A percentile compares a stretch with the other conserved stretches of the same genome.
Conservation (phyloP, 2,797 vertebrate species). For the Micropoecilia bifurca region DNA sequence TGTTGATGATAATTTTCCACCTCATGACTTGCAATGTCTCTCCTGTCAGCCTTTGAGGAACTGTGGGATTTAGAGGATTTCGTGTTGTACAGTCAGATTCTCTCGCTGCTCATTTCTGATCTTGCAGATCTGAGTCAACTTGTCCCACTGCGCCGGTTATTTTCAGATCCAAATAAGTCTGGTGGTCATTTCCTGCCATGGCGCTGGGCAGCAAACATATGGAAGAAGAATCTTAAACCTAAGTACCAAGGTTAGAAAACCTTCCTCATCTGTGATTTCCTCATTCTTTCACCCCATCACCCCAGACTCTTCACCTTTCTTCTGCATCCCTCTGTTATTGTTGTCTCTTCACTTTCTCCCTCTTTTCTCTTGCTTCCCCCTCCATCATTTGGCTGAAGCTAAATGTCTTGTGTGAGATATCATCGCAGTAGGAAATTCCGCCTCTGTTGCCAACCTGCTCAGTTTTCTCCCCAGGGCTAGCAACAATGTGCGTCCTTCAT, state of each 20-base stretch:
- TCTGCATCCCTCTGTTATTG: slow-evolving; percentile 13
- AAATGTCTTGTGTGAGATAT: slow-evolving; percentile 81
- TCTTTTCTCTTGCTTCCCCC: not conserved
- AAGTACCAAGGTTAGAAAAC: not conserved
- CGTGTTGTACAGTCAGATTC: not conserved
- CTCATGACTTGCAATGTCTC: not conserved
- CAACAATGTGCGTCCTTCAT: slow-evolving; percentile 81
- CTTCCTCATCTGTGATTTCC: not conserved
- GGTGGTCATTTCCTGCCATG: slow-evolving; percentile 4
- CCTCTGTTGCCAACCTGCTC: slow-evolving; percentile 79
- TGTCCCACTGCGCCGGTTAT: not conserved
- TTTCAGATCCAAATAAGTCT: not conserved
- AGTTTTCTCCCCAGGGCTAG: slow-evolving; percentile 74
- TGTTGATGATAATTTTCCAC: not conserved
- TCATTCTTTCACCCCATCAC: slow-evolving; percentile 10
- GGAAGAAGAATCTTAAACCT: slow-evolving; percentile 2
- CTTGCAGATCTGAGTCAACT: not conserved
- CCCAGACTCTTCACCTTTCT: not conserved
- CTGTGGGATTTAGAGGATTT: not conserved
- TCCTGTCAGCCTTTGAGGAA: not conserved
- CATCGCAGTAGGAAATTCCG: slow-evolving; percentile 81
- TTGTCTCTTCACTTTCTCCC: slow-evolving; percentile 1
- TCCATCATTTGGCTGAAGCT: slow-evolving; percentile 67
- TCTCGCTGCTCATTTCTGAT: slow-evolving; percentile 14
- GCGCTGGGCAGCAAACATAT: not conserved